phyloP scores from a whole-genome alignment of 2,797 vertebrate genomes.

The Melanotaenia parkinsoni region DNA sequence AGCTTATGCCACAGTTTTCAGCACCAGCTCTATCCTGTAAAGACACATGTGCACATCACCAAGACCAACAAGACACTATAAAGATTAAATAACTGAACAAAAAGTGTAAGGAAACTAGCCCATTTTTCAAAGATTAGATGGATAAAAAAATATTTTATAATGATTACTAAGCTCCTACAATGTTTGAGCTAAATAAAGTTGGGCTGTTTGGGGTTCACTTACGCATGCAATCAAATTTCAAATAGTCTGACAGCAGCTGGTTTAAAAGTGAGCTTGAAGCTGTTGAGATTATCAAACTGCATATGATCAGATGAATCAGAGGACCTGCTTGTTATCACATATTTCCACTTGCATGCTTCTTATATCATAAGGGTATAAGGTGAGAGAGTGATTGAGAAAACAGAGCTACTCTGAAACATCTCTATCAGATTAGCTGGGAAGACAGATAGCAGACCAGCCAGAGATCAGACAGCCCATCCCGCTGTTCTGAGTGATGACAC shows the following conservation, averaged over 20 bases:
- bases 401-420: slow-evolving; percentile 61
- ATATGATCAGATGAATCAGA: slow-evolving; percentile 34
- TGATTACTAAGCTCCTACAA: background rate
- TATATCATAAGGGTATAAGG: slow-evolving; percentile 29
- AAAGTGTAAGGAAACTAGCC: background rate
- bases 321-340: slow-evolving; percentile 42
- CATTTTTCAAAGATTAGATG: background rate
- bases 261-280: slow-evolving; percentile 8
- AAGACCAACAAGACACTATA: background rate
- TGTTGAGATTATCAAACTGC: slow-evolving; percentile 33
- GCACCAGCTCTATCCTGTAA: background rate
- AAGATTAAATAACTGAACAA: background rate
- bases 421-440: slow-evolving; percentile 74
- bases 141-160: background rate
- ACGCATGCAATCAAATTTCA: background rate
- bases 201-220: background rate
- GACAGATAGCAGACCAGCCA: slow-evolving; percentile 56
- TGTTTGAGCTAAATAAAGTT: background rate
- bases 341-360: slow-evolving; percentile 37
- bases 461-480: slow-evolving; percentile 59
- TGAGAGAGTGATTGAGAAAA: slow-evolving; percentile 30
- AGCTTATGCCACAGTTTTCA: background rate
- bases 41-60: background rate
- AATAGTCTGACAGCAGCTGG: slow-evolving; percentile 2
- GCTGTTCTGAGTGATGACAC: slow-evolving; percentile 61